Conservation (phyloP, 2,113 vertebrate genomes). For the Euleptes europaea region DNA sequence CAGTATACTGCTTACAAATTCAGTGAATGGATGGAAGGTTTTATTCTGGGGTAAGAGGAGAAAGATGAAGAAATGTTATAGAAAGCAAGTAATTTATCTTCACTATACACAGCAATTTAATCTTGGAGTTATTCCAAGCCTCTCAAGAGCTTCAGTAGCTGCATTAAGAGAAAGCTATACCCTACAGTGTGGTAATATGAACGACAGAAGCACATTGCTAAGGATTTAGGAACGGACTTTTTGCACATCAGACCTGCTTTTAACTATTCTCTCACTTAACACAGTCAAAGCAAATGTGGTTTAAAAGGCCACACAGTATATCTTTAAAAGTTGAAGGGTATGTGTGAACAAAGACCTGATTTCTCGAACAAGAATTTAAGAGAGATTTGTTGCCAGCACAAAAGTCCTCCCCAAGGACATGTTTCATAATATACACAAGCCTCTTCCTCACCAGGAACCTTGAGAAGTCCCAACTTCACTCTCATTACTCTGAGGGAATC, state of each 20-base stretch:
- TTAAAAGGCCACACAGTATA: not conserved
- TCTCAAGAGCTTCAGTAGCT: slow-evolving; percentile 38
- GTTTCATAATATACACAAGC: slow-evolving; percentile 48
- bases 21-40: slow-evolving; percentile 51
- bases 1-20: slow-evolving; percentile 55
- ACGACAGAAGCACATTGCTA: not conserved
- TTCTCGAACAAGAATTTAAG: slow-evolving; percentile 23
- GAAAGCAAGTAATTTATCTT: slow-evolving; percentile 67
- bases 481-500: slow-evolving; percentile 41
- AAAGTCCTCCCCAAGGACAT: slow-evolving; percentile 55
- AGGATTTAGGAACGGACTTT: slow-evolving; percentile 27
- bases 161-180: slow-evolving; percentile 36
- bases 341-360: not conserved
- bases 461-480: slow-evolving; percentile 49
- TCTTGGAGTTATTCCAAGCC: slow-evolving; percentile 46
- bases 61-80: slow-evolving; percentile 61
- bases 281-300: not conserved
- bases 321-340: not conserved
- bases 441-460: slow-evolving; percentile 56
- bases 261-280: not conserved
- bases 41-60: slow-evolving; percentile 52
- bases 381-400: slow-evolving; percentile 40
- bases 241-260: not conserved
- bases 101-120: not conserved
- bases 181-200: slow-evolving; percentile 8